Evolutionary conservation across 2,888 invertebrate species (phyloP), one percentile per base, ranked within the genome.

Genomic region (Aphelenchoides bicaudatus): DNA sequence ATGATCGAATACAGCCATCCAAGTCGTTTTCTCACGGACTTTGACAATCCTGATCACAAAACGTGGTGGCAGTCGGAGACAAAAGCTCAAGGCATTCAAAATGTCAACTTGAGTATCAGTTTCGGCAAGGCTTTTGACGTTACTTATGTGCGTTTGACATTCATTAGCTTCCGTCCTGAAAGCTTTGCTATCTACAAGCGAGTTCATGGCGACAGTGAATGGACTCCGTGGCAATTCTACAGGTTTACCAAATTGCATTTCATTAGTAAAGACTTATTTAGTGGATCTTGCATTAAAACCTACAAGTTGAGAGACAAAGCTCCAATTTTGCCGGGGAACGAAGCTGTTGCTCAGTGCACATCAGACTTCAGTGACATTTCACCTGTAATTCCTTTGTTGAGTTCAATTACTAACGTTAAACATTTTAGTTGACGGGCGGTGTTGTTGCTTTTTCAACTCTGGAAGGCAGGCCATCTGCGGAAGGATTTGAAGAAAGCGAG

Each of bases 41-140:
- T 89, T 75, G 90, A 93, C 79, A 89, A 88, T 79, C 87, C 87
- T 63, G 88, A 89, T 68, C 88, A 89, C 79, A 87, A 88, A 67
- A 91, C 92, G 0, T 93, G 91, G 90, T 93, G 93, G 93, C 92
- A 93, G 80, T 92, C 92, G 0, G 92, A 94, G 80, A 96, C 98
- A 2, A 93, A 98, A 91, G 86, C 86, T 75, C 91, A 96, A 77
- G 88, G 88, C 27, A 87, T 92, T 56, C 90, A 91, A 80, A 88
- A 88, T 79, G 93, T 98, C 71, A 94, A 94, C 81, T 83, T 98
- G 64, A 93, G 92, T 0, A 83, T 96, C 30, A 85, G 88, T 78
- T 84, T 93, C 63, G 94, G 88, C 31, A 98, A 96, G 82, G 86
- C 92, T 0, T 96, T 90, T 81, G 94, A 98, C 79, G 91, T 98